Conservation (phyloP, 1,140 invertebrate genomes). For the Hetaerina americana region DNA sequence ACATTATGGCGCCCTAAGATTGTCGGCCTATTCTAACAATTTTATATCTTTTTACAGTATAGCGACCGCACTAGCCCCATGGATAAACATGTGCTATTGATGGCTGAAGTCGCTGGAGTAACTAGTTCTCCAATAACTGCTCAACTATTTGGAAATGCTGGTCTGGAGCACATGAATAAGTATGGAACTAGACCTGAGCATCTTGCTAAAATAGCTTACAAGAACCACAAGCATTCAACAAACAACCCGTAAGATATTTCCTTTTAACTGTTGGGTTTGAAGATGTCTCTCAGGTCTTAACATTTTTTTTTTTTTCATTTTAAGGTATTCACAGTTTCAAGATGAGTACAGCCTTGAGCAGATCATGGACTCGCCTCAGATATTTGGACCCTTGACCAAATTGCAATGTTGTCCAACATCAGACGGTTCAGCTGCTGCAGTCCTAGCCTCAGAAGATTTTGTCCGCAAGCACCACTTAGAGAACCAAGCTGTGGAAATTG, state of each 20-base stretch:
- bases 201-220: slow-evolving; percentile 94
- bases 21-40: neutral
- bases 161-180: slow-evolving; percentile 91
- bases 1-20: too few relatives aligned
- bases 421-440: slow-evolving; percentile 84
- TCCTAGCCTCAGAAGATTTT: slow-evolving; percentile 84
- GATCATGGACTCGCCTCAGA: slow-evolving; percentile 67
- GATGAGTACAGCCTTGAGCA: slow-evolving; percentile 80
- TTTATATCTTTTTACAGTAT: slow-evolving; percentile 38
- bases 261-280: neutral
- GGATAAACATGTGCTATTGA: slow-evolving; percentile 79
- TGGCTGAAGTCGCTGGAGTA: slow-evolving; percentile 70
- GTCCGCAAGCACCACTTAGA: slow-evolving; percentile 70
- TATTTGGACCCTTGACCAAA: slow-evolving; percentile 86
- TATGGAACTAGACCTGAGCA: slow-evolving; percentile 87
- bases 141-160: slow-evolving; percentile 95
- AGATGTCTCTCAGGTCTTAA: slow-evolving; percentile 1
- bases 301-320: slow-evolving; percentile 16
- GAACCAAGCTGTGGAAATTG: slow-evolving; percentile 79
- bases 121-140: slow-evolving; percentile 72
- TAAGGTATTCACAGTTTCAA: slow-evolving; percentile 78
- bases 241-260: slow-evolving; percentile 73
- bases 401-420: slow-evolving; percentile 95
- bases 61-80: slow-evolving; percentile 84
- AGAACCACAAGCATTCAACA: slow-evolving; percentile 92